Evolutionary conservation across 2,888 invertebrate genomes (phyloP), one percentile per base, ranked within the genome.

Genomic region (Metopia argyrocephala): DNA sequence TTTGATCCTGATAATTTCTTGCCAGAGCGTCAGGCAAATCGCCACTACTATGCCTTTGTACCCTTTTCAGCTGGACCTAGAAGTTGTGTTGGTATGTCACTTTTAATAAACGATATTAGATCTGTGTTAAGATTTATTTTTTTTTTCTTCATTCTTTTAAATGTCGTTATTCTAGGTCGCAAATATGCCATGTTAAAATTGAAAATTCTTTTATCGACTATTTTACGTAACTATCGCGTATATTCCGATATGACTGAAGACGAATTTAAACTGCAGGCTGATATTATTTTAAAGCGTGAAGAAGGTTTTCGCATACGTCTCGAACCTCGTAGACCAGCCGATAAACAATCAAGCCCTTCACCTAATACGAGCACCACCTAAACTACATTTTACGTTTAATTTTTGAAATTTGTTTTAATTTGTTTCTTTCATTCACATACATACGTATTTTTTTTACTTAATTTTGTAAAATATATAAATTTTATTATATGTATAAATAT

Each of bases 1-100:
- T 97, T 95, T 88, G 92, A 96, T 91, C 96, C 97, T 1, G 96
- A 96, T 89, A 94, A 96, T 88, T 97, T 96, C 92, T 91, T 96
- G 82, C 95, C 96, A 0, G 96, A 96, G 87, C 93, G 92, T 83
- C 94, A 94, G 80, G 94, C 94, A 62, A 93, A 93, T 85, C 93
- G 96, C 79, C 96, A 96, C 87, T 95, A 95, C 87, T 96, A 96
- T 88, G 93, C 95, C 4, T 96, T 94, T 86, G 93, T 96, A 68
- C 95, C 96, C 12, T 96, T 96, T 92, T 95, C 95, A 65, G 96
- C 96, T 79, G 96, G 95, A 48, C 95, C 96, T 5, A 93, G 96
- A 85, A 94, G 94, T 91, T 95, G 95, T 88, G 94, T 95, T 80
- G 95, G 95, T 94, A 86, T 91, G 94, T 90, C 3, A 12, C 38